phyloP scores from a whole-genome alignment of 2,113 vertebrate species.

The Vireo altiloquus region DNA sequence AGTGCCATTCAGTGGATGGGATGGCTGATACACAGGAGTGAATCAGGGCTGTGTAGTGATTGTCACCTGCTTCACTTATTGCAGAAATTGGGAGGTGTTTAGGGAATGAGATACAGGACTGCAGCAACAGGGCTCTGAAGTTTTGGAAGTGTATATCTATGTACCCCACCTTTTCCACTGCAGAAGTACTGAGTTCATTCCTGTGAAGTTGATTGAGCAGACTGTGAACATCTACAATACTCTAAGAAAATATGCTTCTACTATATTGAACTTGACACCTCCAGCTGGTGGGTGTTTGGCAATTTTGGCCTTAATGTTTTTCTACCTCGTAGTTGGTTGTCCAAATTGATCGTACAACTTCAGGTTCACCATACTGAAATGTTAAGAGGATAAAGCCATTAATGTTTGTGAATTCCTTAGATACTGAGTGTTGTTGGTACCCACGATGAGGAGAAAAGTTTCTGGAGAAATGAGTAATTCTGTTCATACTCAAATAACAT shows the following conservation, averaged over 20 bases:
- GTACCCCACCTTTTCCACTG: background rate
- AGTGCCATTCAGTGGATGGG: background rate
- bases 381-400: background rate
- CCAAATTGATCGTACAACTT: background rate
- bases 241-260: background rate
- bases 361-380: background rate
- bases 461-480: background rate
- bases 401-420: background rate
- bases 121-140: background rate
- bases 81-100: background rate
- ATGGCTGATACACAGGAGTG: background rate
- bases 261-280: background rate
- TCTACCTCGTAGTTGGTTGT: background rate
- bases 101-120: background rate
- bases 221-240: background rate
- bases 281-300: background rate
- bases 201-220: background rate
- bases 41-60: background rate
- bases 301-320: background rate
- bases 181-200: background rate
- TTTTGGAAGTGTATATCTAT: background rate
- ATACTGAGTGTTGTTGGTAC: background rate
- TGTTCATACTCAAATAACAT: background rate
- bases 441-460: background rate
- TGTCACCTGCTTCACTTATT: background rate